A percentile compares a stretch with the other conserved stretches of the same genome.
Conservation (phyloP, 2,888 invertebrate species). For the Clistopyga incitator region DNA sequence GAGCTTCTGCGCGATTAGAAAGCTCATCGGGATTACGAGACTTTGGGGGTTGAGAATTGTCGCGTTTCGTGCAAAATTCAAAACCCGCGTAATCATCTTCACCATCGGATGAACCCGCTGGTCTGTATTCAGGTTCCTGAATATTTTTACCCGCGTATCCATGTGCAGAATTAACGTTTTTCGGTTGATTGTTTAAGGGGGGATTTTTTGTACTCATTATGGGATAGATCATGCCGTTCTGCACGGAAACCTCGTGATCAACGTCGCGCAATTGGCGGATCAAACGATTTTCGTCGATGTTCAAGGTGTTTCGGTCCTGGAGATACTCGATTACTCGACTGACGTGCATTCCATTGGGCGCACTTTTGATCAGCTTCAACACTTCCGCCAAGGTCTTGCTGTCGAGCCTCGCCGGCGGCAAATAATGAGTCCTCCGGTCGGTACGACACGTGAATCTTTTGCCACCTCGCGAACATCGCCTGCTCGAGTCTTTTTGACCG, state of each 20-base stretch:
- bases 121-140: background rate
- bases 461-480: constrained; percentile 9
- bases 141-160: background rate
- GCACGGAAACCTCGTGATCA: constrained; percentile 61
- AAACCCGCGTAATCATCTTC: constrained; percentile 3
- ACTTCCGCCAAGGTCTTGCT: constrained; percentile 53
- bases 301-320: background rate
- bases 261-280: constrained; percentile 68
- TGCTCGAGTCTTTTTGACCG: constrained; percentile 69
- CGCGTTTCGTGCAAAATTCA: background rate
- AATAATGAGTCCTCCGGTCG: background rate
- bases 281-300: constrained; percentile 65
- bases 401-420: constrained; percentile 15
- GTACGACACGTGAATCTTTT: background rate
- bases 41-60: background rate
- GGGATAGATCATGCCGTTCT: constrained; percentile 54
- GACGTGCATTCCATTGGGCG: constrained; percentile 67
- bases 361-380: constrained; percentile 53
- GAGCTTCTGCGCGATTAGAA: too few relatives aligned
- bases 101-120: background rate
- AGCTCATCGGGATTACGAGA: background rate
- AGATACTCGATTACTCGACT: constrained; percentile 32
- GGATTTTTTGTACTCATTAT: background rate
- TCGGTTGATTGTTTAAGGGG: background rate
- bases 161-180: background rate